A percentile compares a stretch with the other conserved stretches of the same genome.
Conservation (phyloP, 2,888 invertebrate species). For the Drosophila mayaguana region DNA sequence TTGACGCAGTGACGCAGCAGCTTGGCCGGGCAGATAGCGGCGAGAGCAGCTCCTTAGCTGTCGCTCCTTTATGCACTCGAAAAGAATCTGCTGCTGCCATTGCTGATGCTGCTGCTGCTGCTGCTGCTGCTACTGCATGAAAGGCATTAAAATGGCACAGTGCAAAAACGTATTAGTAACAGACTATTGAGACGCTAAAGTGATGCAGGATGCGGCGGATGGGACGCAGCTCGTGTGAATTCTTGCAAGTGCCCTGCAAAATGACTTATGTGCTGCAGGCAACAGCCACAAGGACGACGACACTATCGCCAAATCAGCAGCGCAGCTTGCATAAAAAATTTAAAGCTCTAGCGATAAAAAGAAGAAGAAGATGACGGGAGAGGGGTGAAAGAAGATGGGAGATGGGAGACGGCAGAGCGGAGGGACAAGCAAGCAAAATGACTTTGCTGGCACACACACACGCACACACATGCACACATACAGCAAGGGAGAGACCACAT, state of each 20-base stretch:
- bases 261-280: constrained; percentile 78
- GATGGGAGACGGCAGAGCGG: constrained; percentile 2
- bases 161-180: constrained; percentile 76
- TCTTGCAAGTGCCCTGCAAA: constrained; percentile 76
- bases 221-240: constrained; percentile 72
- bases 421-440: constrained; percentile 53
- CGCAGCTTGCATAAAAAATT: constrained; percentile 75
- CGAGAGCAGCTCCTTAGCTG: constrained; percentile 51
- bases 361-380: background rate
- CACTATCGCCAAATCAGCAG: constrained; percentile 79
- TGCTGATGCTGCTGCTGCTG: constrained; percentile 29
- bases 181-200: constrained; percentile 80
- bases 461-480: constrained; percentile 4
- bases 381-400: background rate
- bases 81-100: constrained; percentile 61
- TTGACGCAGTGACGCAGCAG: constrained; percentile 72
- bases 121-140: constrained; percentile 54
- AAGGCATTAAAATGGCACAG: constrained; percentile 76
- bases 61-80: constrained; percentile 72
- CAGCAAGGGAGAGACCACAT: constrained; percentile 40
- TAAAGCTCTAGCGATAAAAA: constrained; percentile 73
- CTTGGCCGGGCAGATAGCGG: constrained; percentile 38
- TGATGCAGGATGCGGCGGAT: constrained; percentile 51
- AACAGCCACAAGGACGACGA: constrained; percentile 41
- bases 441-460: constrained; percentile 53